phyloP scores from a whole-genome alignment of 2,113 vertebrate genomes.

The Sialia sialis region DNA sequence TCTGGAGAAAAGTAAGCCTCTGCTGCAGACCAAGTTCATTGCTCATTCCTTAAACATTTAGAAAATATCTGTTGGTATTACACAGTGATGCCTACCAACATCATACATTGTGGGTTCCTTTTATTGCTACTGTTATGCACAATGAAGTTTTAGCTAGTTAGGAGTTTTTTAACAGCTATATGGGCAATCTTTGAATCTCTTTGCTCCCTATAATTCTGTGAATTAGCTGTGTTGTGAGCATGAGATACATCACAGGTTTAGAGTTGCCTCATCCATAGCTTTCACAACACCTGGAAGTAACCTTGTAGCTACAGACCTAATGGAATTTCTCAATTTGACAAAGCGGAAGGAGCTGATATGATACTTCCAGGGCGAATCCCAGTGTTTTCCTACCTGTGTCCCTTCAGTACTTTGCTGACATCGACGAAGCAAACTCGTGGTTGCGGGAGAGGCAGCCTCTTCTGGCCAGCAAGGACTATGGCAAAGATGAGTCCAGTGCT shows the following conservation, averaged over 20 bases:
- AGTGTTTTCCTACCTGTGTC: neutral
- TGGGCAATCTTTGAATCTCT: neutral
- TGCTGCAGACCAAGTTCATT: neutral
- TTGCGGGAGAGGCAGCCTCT: conserved; percentile 74
- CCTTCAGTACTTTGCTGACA: conserved; percentile 83
- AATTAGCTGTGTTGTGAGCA: neutral
- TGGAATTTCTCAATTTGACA: neutral
- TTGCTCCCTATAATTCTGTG: neutral
- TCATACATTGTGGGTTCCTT: neutral
- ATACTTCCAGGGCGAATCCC: neutral
- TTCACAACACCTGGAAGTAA: neutral
- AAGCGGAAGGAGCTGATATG: neutral
- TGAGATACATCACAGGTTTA: neutral
- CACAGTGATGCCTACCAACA: accelerated
- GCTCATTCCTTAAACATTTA: neutral
- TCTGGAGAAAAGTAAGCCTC: neutral
- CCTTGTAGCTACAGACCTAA: neutral
- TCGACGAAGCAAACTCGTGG: conserved; percentile 79
- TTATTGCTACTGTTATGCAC: neutral
- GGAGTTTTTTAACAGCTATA: neutral
- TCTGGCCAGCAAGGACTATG: conserved; percentile 73
- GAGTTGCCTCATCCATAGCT: neutral
- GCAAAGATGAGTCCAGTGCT: conserved; percentile 74
- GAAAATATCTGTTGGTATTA: neutral
- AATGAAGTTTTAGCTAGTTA: neutral